Conservation (phyloP, 1,140 invertebrate species). For the Meloidogyne hapla region DNA sequence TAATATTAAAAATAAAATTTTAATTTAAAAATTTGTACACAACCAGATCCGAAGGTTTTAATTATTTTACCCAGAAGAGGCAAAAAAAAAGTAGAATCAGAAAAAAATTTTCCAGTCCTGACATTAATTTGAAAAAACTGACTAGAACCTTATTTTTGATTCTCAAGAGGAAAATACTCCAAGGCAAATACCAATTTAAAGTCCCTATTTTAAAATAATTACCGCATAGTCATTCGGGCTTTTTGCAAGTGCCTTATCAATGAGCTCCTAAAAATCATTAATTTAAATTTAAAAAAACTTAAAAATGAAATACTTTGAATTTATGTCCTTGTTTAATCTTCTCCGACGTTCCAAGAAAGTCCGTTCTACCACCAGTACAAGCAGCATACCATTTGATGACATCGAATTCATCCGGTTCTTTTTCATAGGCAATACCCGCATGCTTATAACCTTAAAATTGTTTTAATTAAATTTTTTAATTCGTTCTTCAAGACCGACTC, state of each 20-base stretch:
- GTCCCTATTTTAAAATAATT: too few species aligned
- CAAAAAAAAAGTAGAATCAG: too few species aligned
- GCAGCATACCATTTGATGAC: slow-evolving; percentile 56
- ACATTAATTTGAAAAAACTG: too few species aligned
- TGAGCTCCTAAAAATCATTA: slow-evolving; percentile 24
- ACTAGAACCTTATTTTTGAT: too few species aligned
- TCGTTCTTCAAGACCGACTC: too few species aligned
- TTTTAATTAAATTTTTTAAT: too few species aligned
- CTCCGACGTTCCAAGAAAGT: slow-evolving; percentile 63
- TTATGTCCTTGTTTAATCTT: slow-evolving; percentile 65
- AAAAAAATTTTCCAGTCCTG: too few species aligned
- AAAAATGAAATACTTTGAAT: slow-evolving; percentile 33
- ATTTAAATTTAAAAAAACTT: not conserved
- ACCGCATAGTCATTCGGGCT: slow-evolving; percentile 64
- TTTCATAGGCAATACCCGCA: slow-evolving; percentile 33
- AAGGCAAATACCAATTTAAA: too few species aligned
- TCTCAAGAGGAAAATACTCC: too few species aligned
- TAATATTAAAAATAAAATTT: not conserved
- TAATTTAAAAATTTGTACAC: not conserved
- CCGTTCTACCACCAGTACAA: slow-evolving; percentile 45
- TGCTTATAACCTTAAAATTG: slow-evolving; percentile 29
- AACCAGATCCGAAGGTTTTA: too few species aligned
- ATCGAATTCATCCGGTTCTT: slow-evolving; percentile 49
- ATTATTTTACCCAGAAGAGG: too few species aligned
- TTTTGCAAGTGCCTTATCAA: slow-evolving; percentile 65